Evolutionary conservation across 2,113 vertebrate genomes (phyloP), one percentile per base, ranked within the genome.

Genomic region (Hiodon alosoides): DNA sequence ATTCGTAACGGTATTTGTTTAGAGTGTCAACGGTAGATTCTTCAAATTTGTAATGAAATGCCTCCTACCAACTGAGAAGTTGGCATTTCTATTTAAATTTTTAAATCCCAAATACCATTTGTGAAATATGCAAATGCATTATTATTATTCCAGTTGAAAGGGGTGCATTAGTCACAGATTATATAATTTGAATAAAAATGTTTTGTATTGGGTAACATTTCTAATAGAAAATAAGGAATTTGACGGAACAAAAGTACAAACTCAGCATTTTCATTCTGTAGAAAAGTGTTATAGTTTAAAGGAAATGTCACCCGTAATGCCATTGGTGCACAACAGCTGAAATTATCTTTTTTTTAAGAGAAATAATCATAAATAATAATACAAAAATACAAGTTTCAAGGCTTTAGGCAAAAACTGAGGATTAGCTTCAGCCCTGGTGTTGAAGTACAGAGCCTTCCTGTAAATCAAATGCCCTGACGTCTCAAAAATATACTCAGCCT

Each of bases 51-150:
- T 82, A 83, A 85, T 85, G 77, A 86, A 87, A 87, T 80, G 72
- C 59, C 75, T 71, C 52, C 79, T 71, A 84, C 78, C 82, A 74
- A 55, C 47, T 61, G 82, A 79, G 84, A 82, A 54, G 69, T 67
- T 78, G 11, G 79, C 80, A 79, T 83, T 81, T 80, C 78, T 67
- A 77, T 87, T 86, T 79, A 79, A 81, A 85, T 84, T 79, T 79
- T 81, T 81, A 87, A 87, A 86, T 85, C 81, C 81, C 77, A 84
- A 87, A 86, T 80, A 82, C 70, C 67, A 78, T 86, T 85, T 85
- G 82, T 83, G 78, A n/a, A 53, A 85, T 85, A 88, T 88, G 83
- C 80, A 89, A 89, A 89, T 88, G 72, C 72, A 79, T 78, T 84
- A 80, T 89, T 87, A 84, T 85, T 83, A 87, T 88, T 83, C 82